These are phyloP conservation scores for Drosophila kurseongensis DNA, from an alignment of 1,140 invertebrate genomes.

Conservation along the genomic window DNA sequence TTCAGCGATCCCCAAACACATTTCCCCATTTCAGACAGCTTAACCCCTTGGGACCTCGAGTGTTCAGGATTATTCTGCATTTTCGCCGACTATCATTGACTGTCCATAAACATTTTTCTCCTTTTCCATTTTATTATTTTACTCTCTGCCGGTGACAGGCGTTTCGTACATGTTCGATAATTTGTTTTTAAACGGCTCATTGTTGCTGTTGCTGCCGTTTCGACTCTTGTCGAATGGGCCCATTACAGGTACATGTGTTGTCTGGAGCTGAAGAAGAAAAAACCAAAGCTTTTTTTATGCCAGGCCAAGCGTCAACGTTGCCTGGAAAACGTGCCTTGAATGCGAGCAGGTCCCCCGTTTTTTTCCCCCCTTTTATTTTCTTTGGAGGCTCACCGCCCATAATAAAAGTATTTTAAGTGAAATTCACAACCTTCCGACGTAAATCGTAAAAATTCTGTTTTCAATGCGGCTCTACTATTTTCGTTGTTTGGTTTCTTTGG, in stretches of 20 bases:
- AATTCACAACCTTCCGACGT: constrained; percentile 73
- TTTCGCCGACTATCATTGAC: constrained; percentile 55
- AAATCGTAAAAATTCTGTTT: constrained; percentile 79
- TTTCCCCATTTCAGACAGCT: constrained; percentile 30
- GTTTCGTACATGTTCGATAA: constrained; percentile 75
- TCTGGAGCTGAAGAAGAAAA: constrained; percentile 36
- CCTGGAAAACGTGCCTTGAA: constrained; percentile 72
- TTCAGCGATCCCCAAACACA: constrained; percentile 21
- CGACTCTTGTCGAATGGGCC: constrained; percentile 64
- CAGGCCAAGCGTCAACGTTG: constrained; percentile 74
- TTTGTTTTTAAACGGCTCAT: constrained; percentile 78
- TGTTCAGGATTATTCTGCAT: constrained; percentile 40
- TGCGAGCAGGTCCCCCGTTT: constrained; percentile 53
- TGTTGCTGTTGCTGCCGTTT: constrained; percentile 50
- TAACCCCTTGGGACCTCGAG: constrained; percentile 32
- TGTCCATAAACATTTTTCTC: constrained; percentile 51
- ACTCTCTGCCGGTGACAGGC: constrained; percentile 67
- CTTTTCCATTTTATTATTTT: constrained; percentile 63
- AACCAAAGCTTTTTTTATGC: constrained; percentile 69
- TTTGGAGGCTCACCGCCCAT: constrained; percentile 45
- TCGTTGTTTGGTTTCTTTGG: constrained; percentile 40
- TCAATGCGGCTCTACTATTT: constrained; percentile 54
- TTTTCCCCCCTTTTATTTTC: constrained; percentile 11
- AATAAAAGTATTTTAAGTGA: constrained; percentile 83
- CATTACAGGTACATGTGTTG: constrained; percentile 67